phyloP scores from a whole-genome alignment of 2,797 vertebrate genomes.

The Zalophus californianus region DNA sequence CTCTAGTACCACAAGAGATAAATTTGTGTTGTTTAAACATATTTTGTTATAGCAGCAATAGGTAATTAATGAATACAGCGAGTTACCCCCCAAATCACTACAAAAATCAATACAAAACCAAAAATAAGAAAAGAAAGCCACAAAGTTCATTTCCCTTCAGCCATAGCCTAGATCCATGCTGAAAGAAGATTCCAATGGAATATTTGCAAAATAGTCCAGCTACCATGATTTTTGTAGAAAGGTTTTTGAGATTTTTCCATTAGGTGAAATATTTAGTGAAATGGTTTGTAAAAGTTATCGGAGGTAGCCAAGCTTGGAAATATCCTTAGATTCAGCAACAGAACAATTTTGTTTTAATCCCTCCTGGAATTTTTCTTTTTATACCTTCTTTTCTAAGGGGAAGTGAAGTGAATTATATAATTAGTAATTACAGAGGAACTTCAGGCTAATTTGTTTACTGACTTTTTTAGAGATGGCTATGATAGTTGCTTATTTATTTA shows the following conservation, averaged over 20 bases:
- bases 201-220: not conserved
- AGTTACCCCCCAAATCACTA: not conserved
- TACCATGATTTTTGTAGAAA: not conserved
- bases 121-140: not conserved
- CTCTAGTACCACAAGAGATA: not conserved
- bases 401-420: constrained; percentile 50
- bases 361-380: constrained; percentile 40
- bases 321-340: constrained; percentile 31
- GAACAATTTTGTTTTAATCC: constrained; percentile 62
- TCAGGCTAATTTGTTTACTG: constrained; percentile 59
- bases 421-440: constrained; percentile 57
- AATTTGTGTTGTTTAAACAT: not conserved
- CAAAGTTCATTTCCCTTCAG: not conserved
- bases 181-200: not conserved
- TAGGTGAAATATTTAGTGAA: constrained; percentile 50
- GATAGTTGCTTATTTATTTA: not conserved
- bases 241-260: constrained; percentile 18
- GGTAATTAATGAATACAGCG: not conserved
- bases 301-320: constrained; percentile 45
- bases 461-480: constrained; percentile 36
- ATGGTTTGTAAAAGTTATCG: constrained; percentile 52
- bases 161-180: not conserved
- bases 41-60: not conserved
- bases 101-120: not conserved
- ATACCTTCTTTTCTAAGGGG: not conserved